Conservation (phyloP, 2,113 vertebrate species). For the Aspiorhynchus laticeps region DNA sequence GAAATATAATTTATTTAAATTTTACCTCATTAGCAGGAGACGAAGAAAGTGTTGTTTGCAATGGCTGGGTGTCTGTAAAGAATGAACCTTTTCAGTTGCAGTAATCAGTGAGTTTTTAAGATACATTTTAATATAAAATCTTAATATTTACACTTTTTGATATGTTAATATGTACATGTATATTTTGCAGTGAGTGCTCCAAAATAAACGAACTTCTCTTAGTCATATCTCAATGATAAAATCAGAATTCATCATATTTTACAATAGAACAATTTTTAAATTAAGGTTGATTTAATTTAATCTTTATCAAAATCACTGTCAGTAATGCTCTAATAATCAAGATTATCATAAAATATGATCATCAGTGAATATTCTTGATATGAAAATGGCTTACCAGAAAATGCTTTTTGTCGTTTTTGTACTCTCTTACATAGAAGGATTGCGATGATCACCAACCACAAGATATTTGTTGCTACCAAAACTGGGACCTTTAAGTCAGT, state of each 20-base stretch:
- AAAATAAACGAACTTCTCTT: background rate
- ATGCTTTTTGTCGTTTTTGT: background rate
- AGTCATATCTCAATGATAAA: background rate
- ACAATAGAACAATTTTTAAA: background rate
- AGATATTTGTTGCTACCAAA: constrained; percentile 29
- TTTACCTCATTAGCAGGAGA: constrained; percentile 21
- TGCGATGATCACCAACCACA: constrained; percentile 38
- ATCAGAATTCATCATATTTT: background rate
- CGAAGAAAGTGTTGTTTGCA: background rate
- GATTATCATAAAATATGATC: background rate
- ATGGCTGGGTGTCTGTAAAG: background rate
- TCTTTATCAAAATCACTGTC: background rate
- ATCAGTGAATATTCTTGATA: background rate
- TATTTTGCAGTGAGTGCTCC: background rate
- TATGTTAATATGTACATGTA: background rate
- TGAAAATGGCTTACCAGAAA: background rate
- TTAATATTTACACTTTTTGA: background rate
- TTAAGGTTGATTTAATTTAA: background rate
- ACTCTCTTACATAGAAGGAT: constrained; percentile 16
- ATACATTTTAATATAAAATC: background rate
- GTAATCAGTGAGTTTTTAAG: background rate
- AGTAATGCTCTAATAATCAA: background rate
- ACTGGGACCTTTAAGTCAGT: background rate
- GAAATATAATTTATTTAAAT: background rate
- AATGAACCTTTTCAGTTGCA: background rate